phyloP scores from a whole-genome alignment of 2,888 invertebrate genomes.

The Podabrus alpinus region DNA sequence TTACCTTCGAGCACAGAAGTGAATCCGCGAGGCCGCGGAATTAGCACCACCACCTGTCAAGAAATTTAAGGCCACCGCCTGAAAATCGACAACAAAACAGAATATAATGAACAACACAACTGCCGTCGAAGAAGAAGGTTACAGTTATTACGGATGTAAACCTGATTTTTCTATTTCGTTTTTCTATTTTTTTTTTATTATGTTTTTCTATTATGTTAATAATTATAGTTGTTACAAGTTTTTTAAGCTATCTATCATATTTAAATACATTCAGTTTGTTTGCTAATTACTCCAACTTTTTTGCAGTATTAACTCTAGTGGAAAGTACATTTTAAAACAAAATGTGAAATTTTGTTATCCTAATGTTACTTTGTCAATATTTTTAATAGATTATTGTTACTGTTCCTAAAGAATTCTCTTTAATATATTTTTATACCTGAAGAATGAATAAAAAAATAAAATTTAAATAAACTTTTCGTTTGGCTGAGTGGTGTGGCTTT shows the following conservation, averaged over 20 bases:
- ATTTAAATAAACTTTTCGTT: neutral
- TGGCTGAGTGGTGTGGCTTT: neutral
- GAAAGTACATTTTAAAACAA: neutral
- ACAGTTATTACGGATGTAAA: slow-evolving; percentile 59
- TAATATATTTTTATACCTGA: neutral
- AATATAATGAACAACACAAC: slow-evolving; percentile 35
- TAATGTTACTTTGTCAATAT: neutral
- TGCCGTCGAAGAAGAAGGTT: slow-evolving; percentile 45
- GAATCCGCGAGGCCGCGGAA: neutral
- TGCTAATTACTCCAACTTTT: neutral
- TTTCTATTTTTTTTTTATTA: too few relatives aligned
- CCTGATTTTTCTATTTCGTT: slow-evolving; percentile 40
- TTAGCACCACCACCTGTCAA: neutral
- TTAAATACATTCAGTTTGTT: neutral
- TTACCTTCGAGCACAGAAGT: neutral
- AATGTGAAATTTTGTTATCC: neutral
- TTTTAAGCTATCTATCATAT: too few relatives aligned
- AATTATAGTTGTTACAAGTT: too few relatives aligned
- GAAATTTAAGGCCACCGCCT: slow-evolving; percentile 12
- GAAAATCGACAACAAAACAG: slow-evolving; percentile 40
- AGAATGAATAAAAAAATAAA: neutral
- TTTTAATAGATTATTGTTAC: neutral
- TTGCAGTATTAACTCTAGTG: neutral
- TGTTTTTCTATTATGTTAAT: too few relatives aligned
- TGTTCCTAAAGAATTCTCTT: neutral